Conservation (phyloP, 2,113 vertebrate genomes). For the Bos indicus region DNA sequence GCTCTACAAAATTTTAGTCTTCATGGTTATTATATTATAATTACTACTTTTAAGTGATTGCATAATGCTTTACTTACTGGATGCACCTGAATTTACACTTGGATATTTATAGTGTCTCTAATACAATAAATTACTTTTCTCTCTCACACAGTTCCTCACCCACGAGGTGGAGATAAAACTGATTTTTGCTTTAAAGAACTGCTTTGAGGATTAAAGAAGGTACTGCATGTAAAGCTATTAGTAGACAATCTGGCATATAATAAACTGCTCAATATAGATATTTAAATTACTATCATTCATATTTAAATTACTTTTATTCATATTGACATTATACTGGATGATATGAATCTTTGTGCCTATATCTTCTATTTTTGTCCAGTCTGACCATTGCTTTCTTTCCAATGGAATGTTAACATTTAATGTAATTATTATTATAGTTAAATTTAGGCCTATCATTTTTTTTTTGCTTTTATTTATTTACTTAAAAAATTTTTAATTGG, state of each 20-base stretch:
- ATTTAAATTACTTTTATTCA: neutral
- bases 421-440: neutral
- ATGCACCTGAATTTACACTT: neutral
- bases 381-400: neutral
- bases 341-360: neutral
- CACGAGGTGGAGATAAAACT: neutral
- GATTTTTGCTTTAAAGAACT: neutral
- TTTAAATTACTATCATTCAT: neutral
- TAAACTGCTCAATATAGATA: neutral
- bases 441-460: neutral
- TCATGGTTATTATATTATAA: neutral
- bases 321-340: neutral
- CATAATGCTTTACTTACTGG: neutral
- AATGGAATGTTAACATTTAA: neutral
- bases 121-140: neutral
- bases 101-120: neutral
- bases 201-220: neutral
- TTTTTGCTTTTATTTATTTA: neutral
- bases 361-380: neutral
- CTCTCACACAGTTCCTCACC: neutral
- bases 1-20: neutral
- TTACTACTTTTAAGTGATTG: neutral
- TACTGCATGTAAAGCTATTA: neutral
- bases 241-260: neutral
- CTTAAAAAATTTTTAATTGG: neutral